Base-by-base conservation (phyloP, 2,888 invertebrate genomes). In the Agriopis leucophaearia region DNA sequence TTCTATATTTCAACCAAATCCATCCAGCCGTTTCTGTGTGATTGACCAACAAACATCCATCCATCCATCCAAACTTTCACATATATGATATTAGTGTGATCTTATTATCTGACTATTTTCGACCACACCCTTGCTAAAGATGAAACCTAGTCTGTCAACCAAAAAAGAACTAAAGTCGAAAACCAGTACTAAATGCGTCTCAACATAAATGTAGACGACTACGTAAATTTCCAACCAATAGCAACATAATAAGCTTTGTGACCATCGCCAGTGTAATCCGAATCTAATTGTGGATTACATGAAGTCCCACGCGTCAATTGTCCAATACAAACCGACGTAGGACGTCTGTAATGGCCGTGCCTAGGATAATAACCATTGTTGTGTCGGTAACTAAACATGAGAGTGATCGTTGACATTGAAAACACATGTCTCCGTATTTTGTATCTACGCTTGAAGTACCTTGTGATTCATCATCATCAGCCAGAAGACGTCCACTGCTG, bases 291-390 rank as follows among this genome's bases (percentile, higher is more conserved):
- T 63, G 50, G 54, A 69, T 63, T 51, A 64, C 61, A 52, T 12
- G 27, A 38, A 56, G 56, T 52, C 72, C 70, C 70, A 72, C 72
- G 67, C 65, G 60, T 1, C 70, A 72, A 72, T 72, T 67, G 72
- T 67, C 36, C 59, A 68, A 60, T 62, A 50, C 38, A 42, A 52
- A 10, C 47, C 44, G 42, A 64, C 69, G 69, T 69, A 67, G 69
- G 56, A 69, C 55, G 68, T 4, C 10, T 12, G 6, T 51, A 65
- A 57, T 62, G 44, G 54, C 9, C 10, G 48, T 52, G 38, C 16
- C 51, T 57, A 57, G 64, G 65, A 58, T 57, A 63, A 66, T 63
- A 50, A 18, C 50, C 55, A 61, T 64, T 62, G 65, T 59, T 50
- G 55, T 56, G 10, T 3, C 35, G 6, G 44, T 44, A 42, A 45